Evolutionary conservation across 2,888 invertebrate species (phyloP), one percentile per base, ranked within the genome.

Genomic region (Cheiracanthium punctorium): DNA sequence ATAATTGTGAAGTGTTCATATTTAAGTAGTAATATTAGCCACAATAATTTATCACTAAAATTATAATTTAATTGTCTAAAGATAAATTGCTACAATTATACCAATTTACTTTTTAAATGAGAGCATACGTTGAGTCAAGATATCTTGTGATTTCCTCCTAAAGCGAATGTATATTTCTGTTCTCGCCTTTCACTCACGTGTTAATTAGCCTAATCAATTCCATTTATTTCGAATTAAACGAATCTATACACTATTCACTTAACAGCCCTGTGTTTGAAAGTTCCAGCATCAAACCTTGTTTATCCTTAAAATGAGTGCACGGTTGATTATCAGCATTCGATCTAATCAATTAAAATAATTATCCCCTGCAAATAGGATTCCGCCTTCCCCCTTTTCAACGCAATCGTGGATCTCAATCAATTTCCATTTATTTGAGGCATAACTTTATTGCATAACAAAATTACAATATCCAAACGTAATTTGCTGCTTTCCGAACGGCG

Each of bases 361-460:
- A 58, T 5, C 24, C 4, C 24, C 4, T 4, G 5, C 4, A 24
- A 58, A 58, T 24, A 24, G 4, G 20, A 58, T 24, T 24, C 20
- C 4, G 5, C 1, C 1, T 58, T 24, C 20, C 12, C 12, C 58
- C 20, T 17, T 58, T 24, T 24, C 24, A 58, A 58, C 24, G 24
- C 58, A 5, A 4, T 12, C 4, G 12, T 20, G 12, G 24, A 58
- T 58, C 20, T 4, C 24, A 12, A 58, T 58, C 58, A 58, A 58
- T 58, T 5, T 24, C 24, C 58, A 58, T 58, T 58, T 17, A 17
- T 58, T 24, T 58, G 58, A 4, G 4, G 1, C 12, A 24, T 8
- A 58, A 58, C n/a, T 58, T 58, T 58, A 58, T 58, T 24, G 58
- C 58, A 58, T 58, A 58, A 58, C 58, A 24, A 58, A 58, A 58